phyloP scores from a whole-genome alignment of 2,797 vertebrate species.

The Valencia hispanica region DNA sequence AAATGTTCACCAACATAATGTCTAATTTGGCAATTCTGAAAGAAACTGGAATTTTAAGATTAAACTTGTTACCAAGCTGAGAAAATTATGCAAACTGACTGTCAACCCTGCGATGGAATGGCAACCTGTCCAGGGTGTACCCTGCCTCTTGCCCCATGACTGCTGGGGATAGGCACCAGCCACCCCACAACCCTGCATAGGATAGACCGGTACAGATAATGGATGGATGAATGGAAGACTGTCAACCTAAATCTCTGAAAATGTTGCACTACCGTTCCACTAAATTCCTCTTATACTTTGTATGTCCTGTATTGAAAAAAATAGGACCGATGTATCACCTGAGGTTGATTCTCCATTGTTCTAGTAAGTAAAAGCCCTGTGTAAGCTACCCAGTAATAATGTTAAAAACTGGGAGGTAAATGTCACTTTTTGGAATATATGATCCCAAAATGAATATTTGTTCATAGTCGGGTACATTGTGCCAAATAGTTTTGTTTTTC shows the following conservation, averaged over 20 bases:
- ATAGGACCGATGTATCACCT: neutral
- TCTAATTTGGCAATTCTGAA: neutral
- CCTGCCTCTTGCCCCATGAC: too few relatives aligned
- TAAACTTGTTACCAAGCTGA: neutral
- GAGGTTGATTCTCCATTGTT: neutral
- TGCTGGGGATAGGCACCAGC: too few relatives aligned
- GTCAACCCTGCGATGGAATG: too few relatives aligned
- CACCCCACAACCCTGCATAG: too few relatives aligned
- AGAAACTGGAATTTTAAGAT: neutral
- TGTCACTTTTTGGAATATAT: too few relatives aligned
- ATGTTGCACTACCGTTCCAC: neutral
- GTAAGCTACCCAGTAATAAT: neutral
- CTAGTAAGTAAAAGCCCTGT: neutral
- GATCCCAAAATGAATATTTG: too few relatives aligned
- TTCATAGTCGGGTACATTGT: too few relatives aligned
- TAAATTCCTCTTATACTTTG: neutral
- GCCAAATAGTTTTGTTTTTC: too few relatives aligned
- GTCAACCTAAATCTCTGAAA: too few relatives aligned
- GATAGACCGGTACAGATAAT: too few relatives aligned
- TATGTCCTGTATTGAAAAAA: neutral
- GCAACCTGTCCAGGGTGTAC: too few relatives aligned
- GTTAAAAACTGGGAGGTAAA: neutral
- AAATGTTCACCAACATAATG: neutral
- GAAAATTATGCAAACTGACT: neutral
- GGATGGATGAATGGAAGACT: too few relatives aligned